phyloP scores from a whole-genome alignment of 1,140 invertebrate species.

The Notospermus geniculatus region DNA sequence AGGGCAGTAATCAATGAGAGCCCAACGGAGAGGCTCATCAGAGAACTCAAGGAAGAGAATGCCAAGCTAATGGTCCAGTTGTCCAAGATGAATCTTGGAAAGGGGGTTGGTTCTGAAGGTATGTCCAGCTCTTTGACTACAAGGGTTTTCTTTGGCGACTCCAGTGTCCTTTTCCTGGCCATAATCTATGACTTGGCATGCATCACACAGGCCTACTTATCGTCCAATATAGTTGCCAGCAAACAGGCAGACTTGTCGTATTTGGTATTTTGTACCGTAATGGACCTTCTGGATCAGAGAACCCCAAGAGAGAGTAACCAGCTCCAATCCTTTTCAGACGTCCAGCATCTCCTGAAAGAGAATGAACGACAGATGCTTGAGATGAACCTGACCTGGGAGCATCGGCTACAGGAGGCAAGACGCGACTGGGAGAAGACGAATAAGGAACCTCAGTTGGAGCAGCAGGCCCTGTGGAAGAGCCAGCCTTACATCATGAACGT shows the following conservation, averaged over 20 bases:
- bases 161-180: too few relatives aligned
- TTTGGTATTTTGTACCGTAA: too few relatives aligned
- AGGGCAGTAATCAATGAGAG: conserved; percentile 63
- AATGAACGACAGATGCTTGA: conserved; percentile 61
- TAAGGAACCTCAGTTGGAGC: conserved; percentile 8
- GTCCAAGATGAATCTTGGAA: conserved; percentile 22
- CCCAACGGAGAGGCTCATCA: conserved; percentile 60
- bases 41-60: conserved; percentile 56
- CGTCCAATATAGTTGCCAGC: too few relatives aligned
- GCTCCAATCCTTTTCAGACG: conserved; percentile 34
- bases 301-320: too few relatives aligned
- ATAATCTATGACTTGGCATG: too few relatives aligned
- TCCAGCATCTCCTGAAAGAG: conserved; percentile 53
- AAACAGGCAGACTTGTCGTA: too few relatives aligned
- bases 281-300: too few relatives aligned
- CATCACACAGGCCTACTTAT: too few relatives aligned
- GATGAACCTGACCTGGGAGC: conserved; percentile 61
- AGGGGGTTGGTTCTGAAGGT: conserved; percentile 29
- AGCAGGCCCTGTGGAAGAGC: conserved; percentile 19
- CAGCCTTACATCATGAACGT: conserved; percentile 61
- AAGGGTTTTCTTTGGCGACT: too few relatives aligned
- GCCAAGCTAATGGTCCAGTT: conserved; percentile 42
- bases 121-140: not conserved
- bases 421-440: conserved; percentile 32
- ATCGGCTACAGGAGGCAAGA: conserved; percentile 53